Base-by-base conservation (phyloP, 2,797 vertebrate genomes). In the Yasuhikotakia modesta region DNA sequence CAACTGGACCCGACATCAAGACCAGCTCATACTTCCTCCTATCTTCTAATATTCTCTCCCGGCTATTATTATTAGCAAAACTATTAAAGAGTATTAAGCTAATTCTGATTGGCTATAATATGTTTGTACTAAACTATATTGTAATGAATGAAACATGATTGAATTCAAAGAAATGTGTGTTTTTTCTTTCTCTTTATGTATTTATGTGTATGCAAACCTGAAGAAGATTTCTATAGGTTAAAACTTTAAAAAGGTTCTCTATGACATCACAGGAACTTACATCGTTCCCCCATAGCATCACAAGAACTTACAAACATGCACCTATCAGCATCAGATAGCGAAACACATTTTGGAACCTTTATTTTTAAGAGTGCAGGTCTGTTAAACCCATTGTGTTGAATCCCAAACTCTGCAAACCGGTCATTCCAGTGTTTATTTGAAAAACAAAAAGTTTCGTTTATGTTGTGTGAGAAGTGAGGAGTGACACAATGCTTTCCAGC, bases 371-470 rank as follows among this genome's bases (percentile, higher is more conserved):
- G 8, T 52, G 13, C 45, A 39, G 46, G 14, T 39, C 30, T 45
- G 63, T 76, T 58, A 17, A 68, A 69, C 7, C 39, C 35, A 68
- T 43, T 68, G 53, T 69, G 39, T 68, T 48, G 53, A 30, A 61
- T 50, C 22, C 11, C 45, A 22, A 68, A 45, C 35, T 76, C 48
- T 32, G 52, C 17, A 61, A 67, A 60, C 48, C 70, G 30, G 61
- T 79, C 74, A 80, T 76, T 73, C 58, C 64, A 24, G 65, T n/a
- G 67, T 57, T 48, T 43, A 65, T 57, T 76, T 57, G 67, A 19
- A 65, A 69, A 70, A 76, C 43, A 68, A 61, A 78, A 76, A 39
- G 53, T 69, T 76, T 61, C 0, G 55, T 77, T 69, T 69, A 61
- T 69, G 50, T 17, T 55, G 19, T 12, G 50, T 6, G 24, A 70